phyloP scores from a whole-genome alignment of 1,140 invertebrate species.

The Atta texana region DNA sequence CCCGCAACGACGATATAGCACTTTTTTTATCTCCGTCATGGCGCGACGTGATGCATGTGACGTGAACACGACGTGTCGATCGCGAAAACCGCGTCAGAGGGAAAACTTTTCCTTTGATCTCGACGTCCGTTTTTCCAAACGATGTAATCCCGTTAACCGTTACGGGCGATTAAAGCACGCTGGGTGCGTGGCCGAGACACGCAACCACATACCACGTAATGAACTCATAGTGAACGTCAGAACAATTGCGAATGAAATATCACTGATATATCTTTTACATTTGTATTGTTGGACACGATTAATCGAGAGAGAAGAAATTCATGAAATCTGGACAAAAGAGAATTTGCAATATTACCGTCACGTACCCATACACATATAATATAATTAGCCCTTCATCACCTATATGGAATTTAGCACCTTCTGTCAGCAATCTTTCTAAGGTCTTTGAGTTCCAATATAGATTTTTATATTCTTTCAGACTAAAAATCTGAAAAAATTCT shows the following conservation, averaged over 20 bases:
- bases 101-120: conserved; percentile 55
- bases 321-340: not conserved
- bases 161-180: conserved; percentile 37
- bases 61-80: conserved; percentile 46
- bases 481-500: too few relatives aligned
- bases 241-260: conserved; percentile 23
- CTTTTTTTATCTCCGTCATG: conserved; percentile 42
- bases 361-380: too few relatives aligned
- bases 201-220: not conserved
- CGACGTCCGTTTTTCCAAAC: conserved; percentile 24
- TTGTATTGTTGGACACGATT: not conserved
- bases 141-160: conserved; percentile 27
- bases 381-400: too few relatives aligned
- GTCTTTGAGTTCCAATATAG: too few relatives aligned
- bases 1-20: not conserved
- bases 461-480: too few relatives aligned
- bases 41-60: not conserved
- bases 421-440: too few relatives aligned
- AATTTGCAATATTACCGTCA: not conserved
- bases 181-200: not conserved
- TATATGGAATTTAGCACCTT: too few relatives aligned
- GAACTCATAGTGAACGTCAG: not conserved
- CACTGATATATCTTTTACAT: not conserved
- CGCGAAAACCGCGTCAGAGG: conserved; percentile 50
- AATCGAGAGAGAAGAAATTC: not conserved